A percentile compares a stretch with the other conserved stretches of the same genome.
Conservation (phyloP, 2,113 vertebrate species). For the Mormyrus lacerda region DNA sequence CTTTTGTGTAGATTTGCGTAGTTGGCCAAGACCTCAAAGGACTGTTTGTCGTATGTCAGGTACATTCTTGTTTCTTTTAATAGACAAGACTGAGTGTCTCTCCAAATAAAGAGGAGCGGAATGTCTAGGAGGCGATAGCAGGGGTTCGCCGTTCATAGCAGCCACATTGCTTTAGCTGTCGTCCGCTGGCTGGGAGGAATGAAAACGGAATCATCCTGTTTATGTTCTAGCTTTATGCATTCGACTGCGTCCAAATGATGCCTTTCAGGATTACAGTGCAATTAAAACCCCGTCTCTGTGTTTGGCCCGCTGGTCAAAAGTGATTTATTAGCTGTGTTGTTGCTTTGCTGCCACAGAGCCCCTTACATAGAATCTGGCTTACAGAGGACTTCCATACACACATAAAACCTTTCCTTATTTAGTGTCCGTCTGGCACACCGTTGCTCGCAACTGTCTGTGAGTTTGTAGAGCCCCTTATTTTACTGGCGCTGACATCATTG, state of each 20-base stretch:
- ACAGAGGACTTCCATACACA: background rate
- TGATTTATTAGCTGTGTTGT: background rate
- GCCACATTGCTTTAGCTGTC: background rate
- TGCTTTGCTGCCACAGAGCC: background rate
- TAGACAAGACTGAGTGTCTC: constrained; percentile 33
- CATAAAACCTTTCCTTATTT: constrained; percentile 1
- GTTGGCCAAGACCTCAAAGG: background rate
- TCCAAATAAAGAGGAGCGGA: constrained; percentile 36
- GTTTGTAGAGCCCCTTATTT: background rate
- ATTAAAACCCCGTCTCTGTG: background rate
- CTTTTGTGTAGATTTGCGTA: background rate
- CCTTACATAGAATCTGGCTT: background rate
- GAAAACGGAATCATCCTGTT: background rate
- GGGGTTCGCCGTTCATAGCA: background rate
- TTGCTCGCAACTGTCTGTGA: background rate
- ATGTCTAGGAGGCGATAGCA: constrained; percentile 22
- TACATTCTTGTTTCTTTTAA: constrained; percentile 35
- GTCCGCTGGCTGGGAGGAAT: background rate
- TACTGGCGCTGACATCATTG: background rate
- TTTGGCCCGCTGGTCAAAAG: background rate
- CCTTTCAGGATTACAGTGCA: background rate
- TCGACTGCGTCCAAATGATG: background rate
- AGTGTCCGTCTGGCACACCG: background rate
- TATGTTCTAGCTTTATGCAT: background rate
- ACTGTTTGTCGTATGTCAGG: constrained; percentile 22